Conservation (phyloP, 2,113 vertebrate species). For the Chitala chitala region DNA sequence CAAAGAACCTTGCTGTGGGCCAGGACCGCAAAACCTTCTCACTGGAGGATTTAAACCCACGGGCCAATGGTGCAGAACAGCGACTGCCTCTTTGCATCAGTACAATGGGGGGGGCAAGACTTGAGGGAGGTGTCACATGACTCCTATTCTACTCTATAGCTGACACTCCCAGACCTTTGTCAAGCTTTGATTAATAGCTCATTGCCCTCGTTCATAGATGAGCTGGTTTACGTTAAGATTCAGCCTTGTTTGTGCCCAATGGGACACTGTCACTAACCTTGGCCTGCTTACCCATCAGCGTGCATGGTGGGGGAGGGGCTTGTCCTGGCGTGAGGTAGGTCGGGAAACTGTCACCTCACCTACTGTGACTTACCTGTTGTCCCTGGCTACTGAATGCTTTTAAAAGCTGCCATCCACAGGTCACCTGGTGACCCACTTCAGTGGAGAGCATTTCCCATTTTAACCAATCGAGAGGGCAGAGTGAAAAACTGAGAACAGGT, state of each 20-base stretch:
- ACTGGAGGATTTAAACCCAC: background rate
- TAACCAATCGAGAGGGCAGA: background rate
- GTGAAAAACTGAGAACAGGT: background rate
- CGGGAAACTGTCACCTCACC: conserved; percentile 41
- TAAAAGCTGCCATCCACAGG: conserved; percentile 20
- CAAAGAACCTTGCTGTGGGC: background rate
- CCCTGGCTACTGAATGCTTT: conserved; percentile 40
- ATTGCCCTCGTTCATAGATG: conserved; percentile 49
- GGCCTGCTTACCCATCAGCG: conserved; percentile 46
- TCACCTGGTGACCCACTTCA: background rate
- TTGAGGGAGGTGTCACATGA: background rate
- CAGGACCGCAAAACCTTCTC: background rate
- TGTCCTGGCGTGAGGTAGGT: conserved; percentile 53
- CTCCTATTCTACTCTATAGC: background rate
- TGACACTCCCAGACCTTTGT: conserved; percentile 35
- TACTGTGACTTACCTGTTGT: conserved; percentile 59
- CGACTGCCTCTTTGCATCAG: too few relatives aligned
- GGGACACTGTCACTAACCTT: conserved; percentile 53
- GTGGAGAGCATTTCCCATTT: background rate
- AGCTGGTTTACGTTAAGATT: conserved; percentile 63
- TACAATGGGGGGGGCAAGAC: background rate
- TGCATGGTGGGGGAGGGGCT: conserved; percentile 25
- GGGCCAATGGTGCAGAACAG: background rate
- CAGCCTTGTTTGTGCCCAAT: conserved; percentile 44
- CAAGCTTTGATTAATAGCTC: conserved; percentile 47